phyloP scores from a whole-genome alignment of 2,113 vertebrate species.

The Leiothrix lutea region DNA sequence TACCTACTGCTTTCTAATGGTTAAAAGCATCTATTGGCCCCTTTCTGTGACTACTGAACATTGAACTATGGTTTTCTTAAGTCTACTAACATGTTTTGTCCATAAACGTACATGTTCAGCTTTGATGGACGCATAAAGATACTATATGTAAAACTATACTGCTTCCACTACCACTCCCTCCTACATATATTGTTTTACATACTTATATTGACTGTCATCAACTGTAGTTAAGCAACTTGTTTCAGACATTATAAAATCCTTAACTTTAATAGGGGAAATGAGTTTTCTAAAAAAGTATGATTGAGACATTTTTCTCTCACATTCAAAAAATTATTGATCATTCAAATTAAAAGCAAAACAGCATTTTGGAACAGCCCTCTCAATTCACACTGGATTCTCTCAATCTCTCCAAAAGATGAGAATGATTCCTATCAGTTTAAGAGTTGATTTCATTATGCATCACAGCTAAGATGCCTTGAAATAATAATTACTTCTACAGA shows the following conservation, averaged over 20 bases:
- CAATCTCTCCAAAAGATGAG: background rate
- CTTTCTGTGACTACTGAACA: background rate
- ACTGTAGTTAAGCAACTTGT: background rate
- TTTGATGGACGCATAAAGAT: background rate
- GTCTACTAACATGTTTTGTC: background rate
- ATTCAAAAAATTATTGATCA: background rate
- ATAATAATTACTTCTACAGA: background rate
- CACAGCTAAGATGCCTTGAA: background rate
- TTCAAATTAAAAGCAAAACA: background rate
- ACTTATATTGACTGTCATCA: background rate
- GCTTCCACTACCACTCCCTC: background rate
- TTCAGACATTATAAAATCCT: background rate
- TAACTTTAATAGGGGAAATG: background rate
- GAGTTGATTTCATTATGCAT: background rate
- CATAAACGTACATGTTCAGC: background rate
- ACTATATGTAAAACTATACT: background rate
- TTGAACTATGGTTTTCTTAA: background rate
- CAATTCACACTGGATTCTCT: background rate
- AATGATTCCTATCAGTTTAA: background rate
- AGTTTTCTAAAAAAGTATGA: background rate
- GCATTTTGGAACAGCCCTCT: background rate
- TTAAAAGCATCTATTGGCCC: background rate
- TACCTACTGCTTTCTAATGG: background rate
- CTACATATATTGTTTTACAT: background rate
- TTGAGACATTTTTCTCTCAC: background rate